These are phyloP conservation scores for Poecile montanus DNA, from an alignment of 2,797 vertebrate genomes.

Conservation along the genomic window DNA sequence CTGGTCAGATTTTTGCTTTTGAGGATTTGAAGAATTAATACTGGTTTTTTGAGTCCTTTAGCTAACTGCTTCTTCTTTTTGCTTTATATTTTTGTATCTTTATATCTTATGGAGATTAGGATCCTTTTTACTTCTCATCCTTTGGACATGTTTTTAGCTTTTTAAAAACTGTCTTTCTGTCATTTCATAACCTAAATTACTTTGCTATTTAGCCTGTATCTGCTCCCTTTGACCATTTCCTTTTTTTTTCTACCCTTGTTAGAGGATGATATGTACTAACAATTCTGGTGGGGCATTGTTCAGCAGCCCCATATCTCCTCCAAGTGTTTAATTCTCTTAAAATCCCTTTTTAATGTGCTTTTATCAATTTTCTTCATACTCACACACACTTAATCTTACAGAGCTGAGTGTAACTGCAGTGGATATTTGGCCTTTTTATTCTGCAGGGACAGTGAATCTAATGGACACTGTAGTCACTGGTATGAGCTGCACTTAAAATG, in stretches of 20 bases:
- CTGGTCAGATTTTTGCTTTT: background rate
- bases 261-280: background rate
- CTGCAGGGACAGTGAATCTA: background rate
- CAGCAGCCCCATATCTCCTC: background rate
- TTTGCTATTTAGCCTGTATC: background rate
- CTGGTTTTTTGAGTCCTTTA: background rate
- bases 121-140: background rate
- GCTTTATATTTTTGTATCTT: background rate
- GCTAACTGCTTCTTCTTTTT: background rate
- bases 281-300: background rate
- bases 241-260: background rate
- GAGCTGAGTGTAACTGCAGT: background rate
- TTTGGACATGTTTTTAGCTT: background rate
- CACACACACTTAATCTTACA: background rate
- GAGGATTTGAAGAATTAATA: background rate
- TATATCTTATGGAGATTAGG: background rate
- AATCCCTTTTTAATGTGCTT: background rate
- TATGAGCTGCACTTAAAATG: background rate
- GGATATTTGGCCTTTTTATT: background rate
- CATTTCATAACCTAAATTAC: background rate
- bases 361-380: background rate
- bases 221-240: background rate
- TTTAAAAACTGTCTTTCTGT: background rate
- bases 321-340: background rate
- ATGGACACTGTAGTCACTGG: background rate